phyloP scores from a whole-genome alignment of 2,113 vertebrate genomes.

The Petromus typicus region DNA sequence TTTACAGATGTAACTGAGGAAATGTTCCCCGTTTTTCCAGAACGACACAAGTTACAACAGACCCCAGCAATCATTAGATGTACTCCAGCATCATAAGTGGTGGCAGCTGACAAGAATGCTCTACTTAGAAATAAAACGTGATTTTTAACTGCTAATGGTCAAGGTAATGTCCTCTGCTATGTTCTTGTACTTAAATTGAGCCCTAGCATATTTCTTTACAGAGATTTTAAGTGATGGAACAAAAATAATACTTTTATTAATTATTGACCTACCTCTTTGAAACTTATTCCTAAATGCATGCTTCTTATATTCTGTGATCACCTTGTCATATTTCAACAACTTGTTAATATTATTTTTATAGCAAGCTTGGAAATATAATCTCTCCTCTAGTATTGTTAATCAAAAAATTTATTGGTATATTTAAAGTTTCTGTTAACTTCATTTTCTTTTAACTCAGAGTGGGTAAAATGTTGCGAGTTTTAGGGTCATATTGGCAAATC shows the following conservation, averaged over 20 bases:
- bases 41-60: neutral
- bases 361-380: neutral
- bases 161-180: neutral
- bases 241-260: conserved; percentile 7
- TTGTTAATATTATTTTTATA: conserved; percentile 54
- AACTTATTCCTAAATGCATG: neutral
- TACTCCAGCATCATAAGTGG: neutral
- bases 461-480: neutral
- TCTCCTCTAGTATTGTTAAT: neutral
- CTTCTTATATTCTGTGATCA: neutral
- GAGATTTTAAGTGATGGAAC: neutral
- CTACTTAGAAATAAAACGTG: neutral
- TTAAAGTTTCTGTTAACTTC: neutral
- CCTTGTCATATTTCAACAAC: neutral
- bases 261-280: neutral
- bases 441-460: neutral
- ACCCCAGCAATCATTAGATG: neutral
- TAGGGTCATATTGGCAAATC: neutral
- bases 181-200: neutral
- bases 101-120: neutral
- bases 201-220: neutral
- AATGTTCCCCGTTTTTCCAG: neutral
- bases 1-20: neutral
- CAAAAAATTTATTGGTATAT: conserved; percentile 37
- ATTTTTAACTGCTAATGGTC: neutral